Base-by-base conservation (phyloP, 2,888 invertebrate species). In the Melipona beecheii region DNA sequence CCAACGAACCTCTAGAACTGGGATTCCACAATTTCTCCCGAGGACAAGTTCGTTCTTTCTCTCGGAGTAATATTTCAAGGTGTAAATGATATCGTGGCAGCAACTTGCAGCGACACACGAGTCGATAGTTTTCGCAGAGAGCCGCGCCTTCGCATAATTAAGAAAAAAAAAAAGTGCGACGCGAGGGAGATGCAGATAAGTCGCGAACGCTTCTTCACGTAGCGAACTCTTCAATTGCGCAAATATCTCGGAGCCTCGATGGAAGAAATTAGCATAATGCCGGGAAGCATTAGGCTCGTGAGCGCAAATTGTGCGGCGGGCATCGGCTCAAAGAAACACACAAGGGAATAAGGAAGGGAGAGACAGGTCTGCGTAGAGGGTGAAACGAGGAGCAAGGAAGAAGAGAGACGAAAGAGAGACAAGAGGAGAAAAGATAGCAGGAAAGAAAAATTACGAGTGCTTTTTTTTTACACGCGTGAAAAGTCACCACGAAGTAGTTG, bases 231-330 rank as follows among this genome's bases (percentile, higher is more conserved):
- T 87, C 85, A 86, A 90, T 88, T 89, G 87, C 86, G 90, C 87
- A 90, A 90, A 90, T 89, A 90, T 87, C 87, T 90, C 83, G 78
- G 78, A 86, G 88, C 80, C 75, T 72, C 87, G 87, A 84, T 83
- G 84, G 82, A 75, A 85, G 86, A 82, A 90, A 92, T 92, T 92
- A 91, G 90, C 92, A 92, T 92, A 92, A 92, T 91, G 89, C 88
- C 87, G 87, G 85, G 89, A 90, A 90, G 89, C 89, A 89, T 88
- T 90, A 89, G 86, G 84, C 86, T 86, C 78, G 87, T 68, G 83
- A 90, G 85, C 86, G 86, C 86, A 90, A 90, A 90, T 90, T 90
- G 88, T 88, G 89, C 86, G 87, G 88, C 83, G 80, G 70, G 75
- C 75, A 86, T 77, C 78, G 77, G 69, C 77, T 84, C 89, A 79